Base-by-base conservation (phyloP, 2,113 vertebrate species). In the Nestor notabilis region DNA sequence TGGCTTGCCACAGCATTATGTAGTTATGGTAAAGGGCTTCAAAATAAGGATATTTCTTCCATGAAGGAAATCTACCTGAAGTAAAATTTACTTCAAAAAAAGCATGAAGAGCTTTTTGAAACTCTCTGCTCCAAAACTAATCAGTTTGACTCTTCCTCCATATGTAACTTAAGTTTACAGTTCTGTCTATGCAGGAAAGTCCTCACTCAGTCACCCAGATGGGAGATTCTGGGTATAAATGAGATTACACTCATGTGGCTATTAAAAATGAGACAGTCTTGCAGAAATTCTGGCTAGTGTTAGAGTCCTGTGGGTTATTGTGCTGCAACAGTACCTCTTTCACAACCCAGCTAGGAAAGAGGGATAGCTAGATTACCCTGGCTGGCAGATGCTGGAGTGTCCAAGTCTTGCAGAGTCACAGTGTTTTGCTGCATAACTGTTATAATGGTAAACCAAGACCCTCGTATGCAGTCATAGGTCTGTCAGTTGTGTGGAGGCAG, bases 381-480 rank as follows among this genome's bases (percentile, higher is more conserved):
- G 5, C 52, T 74, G 60, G 63, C 28, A 70, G 33, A 50, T 89
- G 39, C 49, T 61, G 28, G 28, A 9, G 2, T 27, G 20, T 52
- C 27, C 16, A 39, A 23, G 31, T 19, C 37, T 33, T 76, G n/a
- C 20, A 29, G 39, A 87, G 33, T 18, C 14, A 7, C 3, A 10
- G 33, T 28, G 25, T 74, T 85, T 28, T 53, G 9, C 56, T 63
- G 2, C 0, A 0, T 17, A 18, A 18, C 18, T 55, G 23, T 72
- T 82, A 3, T 52, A 33, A 63, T 31, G 33, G 28, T 52, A 31
- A 87, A 46, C 10, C 2, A 17, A 64, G 58, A 65, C 17, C 28
- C 5, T 58, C 3, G 1, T 2, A 0, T n/a, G 20, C 31, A 27
- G 0, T 66, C 15, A 1, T 43, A 68, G 47, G 24, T 63, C 33